Conservation (phyloP, 30 jellyfish, hydroid and myxozoan species). For the Hydra vulgaris region DNA sequence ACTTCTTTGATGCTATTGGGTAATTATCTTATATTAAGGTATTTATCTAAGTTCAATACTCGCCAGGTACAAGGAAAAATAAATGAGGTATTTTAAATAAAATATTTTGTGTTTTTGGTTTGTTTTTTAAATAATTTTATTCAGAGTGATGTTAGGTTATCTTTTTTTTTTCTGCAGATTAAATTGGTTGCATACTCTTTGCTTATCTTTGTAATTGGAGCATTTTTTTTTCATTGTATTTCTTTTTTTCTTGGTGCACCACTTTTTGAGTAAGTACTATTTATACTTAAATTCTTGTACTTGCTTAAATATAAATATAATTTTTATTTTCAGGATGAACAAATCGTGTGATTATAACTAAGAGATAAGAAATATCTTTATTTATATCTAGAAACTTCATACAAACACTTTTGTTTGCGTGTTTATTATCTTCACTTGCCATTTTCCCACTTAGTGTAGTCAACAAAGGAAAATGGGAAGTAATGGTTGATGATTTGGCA, state of each 20-base stretch:
- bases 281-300: no score
- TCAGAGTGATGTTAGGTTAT: background rate
- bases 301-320: no score
- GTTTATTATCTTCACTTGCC: slow-evolving; percentile 34
- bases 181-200: slow-evolving; percentile 5
- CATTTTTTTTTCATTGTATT: slow-evolving; percentile 32
- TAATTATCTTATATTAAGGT: background rate
- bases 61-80: background rate
- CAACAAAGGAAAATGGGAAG: slow-evolving; percentile 40
- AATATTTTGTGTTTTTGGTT: background rate
- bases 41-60: background rate
- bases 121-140: no score
- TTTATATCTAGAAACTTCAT: slow-evolving; percentile 37
- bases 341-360: no score
- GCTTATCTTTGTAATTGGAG: slow-evolving; percentile 19
- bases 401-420: slow-evolving; percentile 45
- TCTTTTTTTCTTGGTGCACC: slow-evolving; percentile 64
- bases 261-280: slow-evolving; percentile 43
- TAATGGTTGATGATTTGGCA: slow-evolving; percentile 4
- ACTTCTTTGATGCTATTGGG: slow-evolving; percentile 20
- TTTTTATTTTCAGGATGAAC: no score
- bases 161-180: slow-evolving; percentile 1
- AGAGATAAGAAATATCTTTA: no score
- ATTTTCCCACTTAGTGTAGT: slow-evolving; percentile 43
- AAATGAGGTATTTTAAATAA: background rate